Base-by-base conservation (phyloP, 2,888 invertebrate species). In the Drosophila infuscata region DNA sequence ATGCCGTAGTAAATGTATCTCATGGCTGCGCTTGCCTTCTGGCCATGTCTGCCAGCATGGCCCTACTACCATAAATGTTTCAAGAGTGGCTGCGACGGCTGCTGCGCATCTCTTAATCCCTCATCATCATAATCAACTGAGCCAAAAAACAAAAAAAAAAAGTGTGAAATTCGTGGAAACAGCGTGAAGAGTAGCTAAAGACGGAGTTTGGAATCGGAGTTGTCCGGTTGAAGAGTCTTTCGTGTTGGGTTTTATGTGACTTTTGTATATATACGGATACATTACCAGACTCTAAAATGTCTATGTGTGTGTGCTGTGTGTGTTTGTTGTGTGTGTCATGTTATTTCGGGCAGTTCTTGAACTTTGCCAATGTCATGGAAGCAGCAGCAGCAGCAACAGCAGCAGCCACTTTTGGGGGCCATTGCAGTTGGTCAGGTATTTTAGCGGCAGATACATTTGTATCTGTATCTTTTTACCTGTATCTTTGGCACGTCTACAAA, bases 151-250 rank as follows among this genome's bases (percentile, higher is more conserved):
- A 17, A 11, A 36, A 36, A 33, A 57, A 54, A 48, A 73, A 79
- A 79, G 87, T 88, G 88, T 83, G 87, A 88, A 85, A 88, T 88
- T 88, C 87, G 82, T 79, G 89, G 89, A 88, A 88, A 62, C 72
- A 76, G 78, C 81, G 58, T 77, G 74, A 76, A 87, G 77, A 78
- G 76, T 62, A 58, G 66, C 63, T 33, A 30, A 51, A 49, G 58
- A 56, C 48, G 20, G 20, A 33, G 62, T 46, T 59, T 33, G 29
- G 56, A 32, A 15, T 46, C 46, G 46, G 46, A 46, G 46, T 46
- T 46, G 46, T 46, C 46, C 46, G 59, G 48, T 15, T 64, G 60
- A 35, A 70, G 52, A 46, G 60, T 56, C 7, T 71, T 43, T 48
- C 61, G 46, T 57, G 68, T 67, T 68, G 62, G 38, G 60, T 65